These are phyloP conservation scores for Leptobrachium leishanense DNA, from an alignment of 2,113 vertebrate genomes.

Conservation along the genomic window DNA sequence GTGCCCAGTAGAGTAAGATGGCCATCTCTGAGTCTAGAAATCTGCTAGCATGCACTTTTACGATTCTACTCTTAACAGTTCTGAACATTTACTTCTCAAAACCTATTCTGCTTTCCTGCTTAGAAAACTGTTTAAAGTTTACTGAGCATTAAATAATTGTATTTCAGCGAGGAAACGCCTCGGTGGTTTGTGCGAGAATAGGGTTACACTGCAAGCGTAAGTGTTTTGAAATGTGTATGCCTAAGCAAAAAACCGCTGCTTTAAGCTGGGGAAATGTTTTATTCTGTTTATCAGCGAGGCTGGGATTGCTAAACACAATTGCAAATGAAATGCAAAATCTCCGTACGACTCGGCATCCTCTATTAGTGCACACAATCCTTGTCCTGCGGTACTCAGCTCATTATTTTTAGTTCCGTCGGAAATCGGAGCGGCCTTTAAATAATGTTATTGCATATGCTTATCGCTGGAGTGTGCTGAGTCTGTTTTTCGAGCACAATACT, in stretches of 20 bases:
- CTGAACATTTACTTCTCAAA: too few relatives aligned
- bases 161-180: not conserved
- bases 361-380: slow-evolving; percentile 11
- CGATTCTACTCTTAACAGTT: too few relatives aligned
- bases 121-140: not conserved
- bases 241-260: slow-evolving; percentile 8
- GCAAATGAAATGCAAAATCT: slow-evolving; percentile 9
- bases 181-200: slow-evolving; percentile 1
- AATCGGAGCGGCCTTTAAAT: slow-evolving; percentile 36
- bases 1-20: too few relatives aligned
- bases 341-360: not conserved
- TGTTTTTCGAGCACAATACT: slow-evolving; percentile 11
- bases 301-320: slow-evolving; percentile 16
- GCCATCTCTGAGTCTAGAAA: too few relatives aligned
- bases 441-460: slow-evolving; percentile 31
- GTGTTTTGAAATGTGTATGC: not conserved
- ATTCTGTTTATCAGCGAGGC: slow-evolving; percentile 8
- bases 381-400: slow-evolving; percentile 16
- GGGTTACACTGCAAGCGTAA: not conserved
- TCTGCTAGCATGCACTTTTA: too few relatives aligned
- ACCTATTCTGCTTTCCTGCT: not conserved
- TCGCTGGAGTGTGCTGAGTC: slow-evolving; percentile 47
- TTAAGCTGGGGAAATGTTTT: not conserved
- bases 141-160: slow-evolving; percentile 1
- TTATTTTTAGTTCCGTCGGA: slow-evolving; percentile 39